These are phyloP conservation scores for Heliconius hortense DNA, from an alignment of 2,888 invertebrate species.

Conservation along the genomic window DNA sequence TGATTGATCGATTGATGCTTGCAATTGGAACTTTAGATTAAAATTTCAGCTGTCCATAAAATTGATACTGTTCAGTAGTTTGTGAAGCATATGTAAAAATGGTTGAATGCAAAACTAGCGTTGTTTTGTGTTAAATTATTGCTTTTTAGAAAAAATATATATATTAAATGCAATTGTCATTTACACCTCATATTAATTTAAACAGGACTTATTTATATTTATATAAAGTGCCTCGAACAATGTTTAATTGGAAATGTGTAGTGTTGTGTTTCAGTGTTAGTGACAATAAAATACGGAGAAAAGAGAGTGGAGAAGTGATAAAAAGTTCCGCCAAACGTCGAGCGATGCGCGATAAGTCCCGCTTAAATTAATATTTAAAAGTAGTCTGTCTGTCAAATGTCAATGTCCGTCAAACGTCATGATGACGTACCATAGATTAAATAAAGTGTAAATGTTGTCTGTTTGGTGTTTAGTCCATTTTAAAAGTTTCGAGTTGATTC, in stretches of 20 bases:
- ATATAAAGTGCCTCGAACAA: constrained; percentile 4
- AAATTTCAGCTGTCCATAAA: constrained; percentile 1
- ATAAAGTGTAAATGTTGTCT: constrained; percentile 35
- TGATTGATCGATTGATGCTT: constrained; percentile 1
- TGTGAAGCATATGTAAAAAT: background rate
- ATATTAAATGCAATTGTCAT: background rate
- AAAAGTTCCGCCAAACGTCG: background rate
- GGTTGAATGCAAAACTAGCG: background rate
- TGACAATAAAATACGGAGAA: background rate
- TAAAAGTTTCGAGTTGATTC: constrained; percentile 21
- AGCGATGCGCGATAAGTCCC: background rate
- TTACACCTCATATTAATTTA: background rate
- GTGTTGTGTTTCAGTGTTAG: constrained; percentile 10
- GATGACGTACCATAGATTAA: constrained; percentile 29
- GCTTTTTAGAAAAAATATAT: constrained; percentile 7
- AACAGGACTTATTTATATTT: constrained; percentile 1
- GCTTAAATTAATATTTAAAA: background rate
- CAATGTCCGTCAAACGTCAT: constrained; percentile 23
- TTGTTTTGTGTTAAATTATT: background rate
- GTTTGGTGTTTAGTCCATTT: constrained; percentile 33
- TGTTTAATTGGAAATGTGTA: background rate
- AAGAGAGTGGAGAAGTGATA: background rate
- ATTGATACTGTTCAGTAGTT: background rate
- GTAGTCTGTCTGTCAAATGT: background rate
- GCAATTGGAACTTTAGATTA: constrained; percentile 5